phyloP scores from a whole-genome alignment of 2,113 vertebrate species.

The Geothlypis trichas region DNA sequence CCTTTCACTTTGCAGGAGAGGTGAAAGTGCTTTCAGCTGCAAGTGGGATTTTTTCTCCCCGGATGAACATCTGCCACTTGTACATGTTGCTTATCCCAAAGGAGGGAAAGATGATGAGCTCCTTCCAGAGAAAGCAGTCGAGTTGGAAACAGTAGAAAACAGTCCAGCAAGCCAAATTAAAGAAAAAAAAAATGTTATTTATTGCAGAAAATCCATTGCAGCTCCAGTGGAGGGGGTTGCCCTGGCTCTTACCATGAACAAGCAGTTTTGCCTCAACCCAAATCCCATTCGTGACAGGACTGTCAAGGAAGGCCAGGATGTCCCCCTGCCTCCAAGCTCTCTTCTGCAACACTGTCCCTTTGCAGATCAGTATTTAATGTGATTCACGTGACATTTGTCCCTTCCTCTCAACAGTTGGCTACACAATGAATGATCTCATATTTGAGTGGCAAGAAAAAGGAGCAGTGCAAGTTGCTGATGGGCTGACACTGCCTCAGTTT shows the following conservation, averaged over 20 bases:
- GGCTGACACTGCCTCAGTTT: constrained; percentile 96
- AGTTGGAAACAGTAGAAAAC: background rate
- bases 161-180: background rate
- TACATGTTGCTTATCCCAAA: background rate
- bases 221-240: background rate
- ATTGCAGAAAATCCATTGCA: background rate
- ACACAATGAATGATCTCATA: constrained; percentile 98
- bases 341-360: background rate
- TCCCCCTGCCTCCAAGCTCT: background rate
- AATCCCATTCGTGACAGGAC: background rate
- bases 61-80: background rate
- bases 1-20: constrained; percentile 4
- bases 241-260: background rate
- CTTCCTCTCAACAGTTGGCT: constrained; percentile 83
- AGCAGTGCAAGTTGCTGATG: constrained; percentile 94
- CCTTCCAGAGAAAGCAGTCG: background rate
- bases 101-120: background rate
- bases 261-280: background rate
- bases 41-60: background rate
- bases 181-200: background rate
- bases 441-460: constrained; percentile 98
- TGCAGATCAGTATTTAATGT: background rate
- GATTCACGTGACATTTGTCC: background rate
- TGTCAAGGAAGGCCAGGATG: background rate
- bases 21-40: background rate